Percentiles rank a stretch among this genome's conserved stretches.
These are phyloP conservation scores for Pionites leucogaster DNA, from an alignment of 2,113 vertebrate species.

Conservation along the genomic window DNA sequence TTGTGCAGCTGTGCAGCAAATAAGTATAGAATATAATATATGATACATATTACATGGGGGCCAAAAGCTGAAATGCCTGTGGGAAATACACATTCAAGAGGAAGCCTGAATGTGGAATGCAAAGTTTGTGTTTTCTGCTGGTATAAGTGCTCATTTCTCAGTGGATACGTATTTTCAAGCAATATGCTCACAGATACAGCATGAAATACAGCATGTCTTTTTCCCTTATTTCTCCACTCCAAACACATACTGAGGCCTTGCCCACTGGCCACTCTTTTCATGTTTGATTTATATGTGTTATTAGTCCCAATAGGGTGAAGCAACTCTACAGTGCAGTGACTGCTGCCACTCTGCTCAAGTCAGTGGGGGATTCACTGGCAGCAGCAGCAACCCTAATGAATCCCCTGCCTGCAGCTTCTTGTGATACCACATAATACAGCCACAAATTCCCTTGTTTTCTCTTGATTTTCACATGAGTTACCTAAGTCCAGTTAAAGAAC, in stretches of 20 bases:
- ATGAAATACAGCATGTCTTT: background rate
- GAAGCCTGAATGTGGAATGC: background rate
- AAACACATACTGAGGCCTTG: background rate
- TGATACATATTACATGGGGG: background rate
- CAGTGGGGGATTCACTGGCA: background rate
- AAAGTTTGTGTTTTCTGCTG: background rate
- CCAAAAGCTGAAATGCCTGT: background rate
- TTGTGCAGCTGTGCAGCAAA: background rate
- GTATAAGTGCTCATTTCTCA: background rate
- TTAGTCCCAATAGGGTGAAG: background rate
- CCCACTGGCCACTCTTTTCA: background rate
- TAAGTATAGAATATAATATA: background rate
- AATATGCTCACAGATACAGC: background rate
- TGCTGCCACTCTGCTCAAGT: background rate
- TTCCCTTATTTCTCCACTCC: background rate
- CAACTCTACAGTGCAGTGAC: background rate
- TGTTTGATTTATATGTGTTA: background rate
- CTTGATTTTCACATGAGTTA: background rate
- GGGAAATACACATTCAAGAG: background rate
- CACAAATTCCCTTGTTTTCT: background rate
- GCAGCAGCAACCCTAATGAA: background rate
- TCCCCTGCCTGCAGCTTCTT: background rate
- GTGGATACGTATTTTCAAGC: background rate
- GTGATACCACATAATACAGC: fast-evolving
- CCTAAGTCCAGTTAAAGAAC: background rate